A percentile compares a stretch with the other conserved stretches of the same genome.
Evolutionary conservation across 2,888 invertebrate species (phyloP).

Genomic region (Parasteatoda lunata): DNA sequence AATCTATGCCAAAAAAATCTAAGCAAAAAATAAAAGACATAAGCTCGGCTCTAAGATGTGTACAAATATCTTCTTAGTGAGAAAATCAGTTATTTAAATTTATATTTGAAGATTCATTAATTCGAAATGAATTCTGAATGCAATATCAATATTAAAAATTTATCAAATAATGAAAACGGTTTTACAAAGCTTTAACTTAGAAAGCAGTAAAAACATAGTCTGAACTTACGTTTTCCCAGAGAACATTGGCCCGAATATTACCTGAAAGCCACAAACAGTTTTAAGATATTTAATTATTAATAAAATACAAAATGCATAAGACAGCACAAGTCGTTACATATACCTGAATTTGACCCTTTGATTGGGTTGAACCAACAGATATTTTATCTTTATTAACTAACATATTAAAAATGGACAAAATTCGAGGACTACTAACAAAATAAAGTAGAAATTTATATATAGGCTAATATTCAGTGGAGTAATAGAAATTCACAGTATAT

Average conservation of each 20-base stretch:
- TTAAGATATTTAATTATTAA: not conserved
- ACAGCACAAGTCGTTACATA: not conserved
- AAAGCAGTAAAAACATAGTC: not conserved
- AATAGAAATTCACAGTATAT: not conserved
- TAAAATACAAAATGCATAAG: not conserved
- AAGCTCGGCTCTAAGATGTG: too few species aligned
- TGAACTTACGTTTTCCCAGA: constrained; percentile 51
- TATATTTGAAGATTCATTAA: too few species aligned
- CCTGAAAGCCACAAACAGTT: constrained; percentile 8
- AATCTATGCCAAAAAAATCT: too few species aligned
- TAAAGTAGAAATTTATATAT: too few species aligned
- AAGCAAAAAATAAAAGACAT: too few species aligned
- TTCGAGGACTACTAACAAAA: not conserved
- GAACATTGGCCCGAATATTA: constrained; percentile 56
- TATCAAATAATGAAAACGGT: not conserved
- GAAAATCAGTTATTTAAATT: too few species aligned
- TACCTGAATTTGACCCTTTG: constrained; percentile 52
- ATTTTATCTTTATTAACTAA: not conserved
- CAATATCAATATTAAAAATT: not conserved
- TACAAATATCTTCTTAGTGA: too few species aligned
- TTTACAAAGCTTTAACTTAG: not conserved
- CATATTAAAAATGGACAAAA: not conserved
- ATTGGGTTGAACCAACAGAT: not conserved
- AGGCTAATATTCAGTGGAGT: not conserved
- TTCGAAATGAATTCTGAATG: not conserved